These are phyloP conservation scores for Eupithecia pulchellata DNA, from an alignment of 2,888 invertebrate species.

Conservation along the genomic window DNA sequence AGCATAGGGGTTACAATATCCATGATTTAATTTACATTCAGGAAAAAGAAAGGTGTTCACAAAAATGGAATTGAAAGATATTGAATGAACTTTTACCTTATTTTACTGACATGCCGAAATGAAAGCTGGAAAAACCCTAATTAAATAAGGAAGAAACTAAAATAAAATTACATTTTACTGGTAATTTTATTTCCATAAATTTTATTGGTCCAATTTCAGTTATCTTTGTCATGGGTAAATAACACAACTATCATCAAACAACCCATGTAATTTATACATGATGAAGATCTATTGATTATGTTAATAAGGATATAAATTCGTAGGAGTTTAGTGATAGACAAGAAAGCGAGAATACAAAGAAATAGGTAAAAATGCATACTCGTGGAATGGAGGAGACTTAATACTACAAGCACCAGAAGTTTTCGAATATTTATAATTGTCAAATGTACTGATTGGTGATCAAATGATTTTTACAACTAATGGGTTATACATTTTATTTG, in stretches of 20 bases:
- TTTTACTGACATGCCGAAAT: background rate
- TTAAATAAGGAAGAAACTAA: background rate
- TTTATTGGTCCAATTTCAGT: conserved; percentile 72
- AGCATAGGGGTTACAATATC: conserved; percentile 37
- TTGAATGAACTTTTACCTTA: background rate
- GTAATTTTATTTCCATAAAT: conserved; percentile 22
- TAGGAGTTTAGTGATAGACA: conserved; percentile 22
- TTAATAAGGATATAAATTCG: conserved; percentile 45
- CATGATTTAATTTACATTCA: background rate
- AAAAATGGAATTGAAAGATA: background rate
- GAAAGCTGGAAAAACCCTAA: background rate
- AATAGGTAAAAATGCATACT: conserved; percentile 65
- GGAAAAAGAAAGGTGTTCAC: background rate
- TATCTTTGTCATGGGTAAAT: conserved; percentile 66
- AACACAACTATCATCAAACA: conserved; percentile 51
- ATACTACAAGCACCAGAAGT: conserved; percentile 81
- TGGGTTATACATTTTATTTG: conserved; percentile 48
- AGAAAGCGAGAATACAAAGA: conserved; percentile 35
- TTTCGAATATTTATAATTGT: conserved; percentile 59
- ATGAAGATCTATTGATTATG: conserved; percentile 34
- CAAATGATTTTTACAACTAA: conserved; percentile 55
- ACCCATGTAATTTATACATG: conserved; percentile 7
- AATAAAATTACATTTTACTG: conserved; percentile 13
- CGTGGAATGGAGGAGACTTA: conserved; percentile 80
- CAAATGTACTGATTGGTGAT: conserved; percentile 49